These are phyloP conservation scores for Riparia riparia DNA, from an alignment of 2,113 vertebrate genomes.

Conservation along the genomic window DNA sequence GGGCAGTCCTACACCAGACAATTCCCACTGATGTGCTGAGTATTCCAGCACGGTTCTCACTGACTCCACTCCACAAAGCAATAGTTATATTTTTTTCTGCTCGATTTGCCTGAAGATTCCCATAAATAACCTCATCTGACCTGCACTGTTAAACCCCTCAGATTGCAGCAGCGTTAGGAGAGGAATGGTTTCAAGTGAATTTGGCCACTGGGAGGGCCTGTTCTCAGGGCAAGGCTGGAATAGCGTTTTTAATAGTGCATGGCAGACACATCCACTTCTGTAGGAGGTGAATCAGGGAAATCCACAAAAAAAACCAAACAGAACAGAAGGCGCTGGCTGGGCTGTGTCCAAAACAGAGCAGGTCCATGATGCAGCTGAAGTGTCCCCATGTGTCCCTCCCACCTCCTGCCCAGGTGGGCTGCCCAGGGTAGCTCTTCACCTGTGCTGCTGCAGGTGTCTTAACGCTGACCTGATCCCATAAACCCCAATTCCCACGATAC, in stretches of 20 bases:
- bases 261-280: neutral
- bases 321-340: neutral
- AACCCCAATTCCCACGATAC: fast-evolving
- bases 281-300: neutral
- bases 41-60: neutral
- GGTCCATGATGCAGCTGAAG: neutral
- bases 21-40: neutral
- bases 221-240: fast-evolving
- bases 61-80: neutral
- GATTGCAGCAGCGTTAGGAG: fast-evolving
- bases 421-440: neutral
- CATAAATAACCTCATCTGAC: neutral
- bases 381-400: neutral
- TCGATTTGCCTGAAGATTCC: neutral
- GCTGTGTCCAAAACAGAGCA: neutral
- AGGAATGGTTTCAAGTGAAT: neutral
- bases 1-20: neutral
- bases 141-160: neutral
- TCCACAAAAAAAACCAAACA: neutral
- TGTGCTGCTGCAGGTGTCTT: neutral
- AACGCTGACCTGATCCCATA: neutral
- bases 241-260: neutral
- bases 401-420: neutral
- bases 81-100: neutral
- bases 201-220: neutral